Evolutionary conservation across 2,797 vertebrate species (phyloP), one percentile per base, ranked within the genome.

Genomic region (Galago senegalensis): DNA sequence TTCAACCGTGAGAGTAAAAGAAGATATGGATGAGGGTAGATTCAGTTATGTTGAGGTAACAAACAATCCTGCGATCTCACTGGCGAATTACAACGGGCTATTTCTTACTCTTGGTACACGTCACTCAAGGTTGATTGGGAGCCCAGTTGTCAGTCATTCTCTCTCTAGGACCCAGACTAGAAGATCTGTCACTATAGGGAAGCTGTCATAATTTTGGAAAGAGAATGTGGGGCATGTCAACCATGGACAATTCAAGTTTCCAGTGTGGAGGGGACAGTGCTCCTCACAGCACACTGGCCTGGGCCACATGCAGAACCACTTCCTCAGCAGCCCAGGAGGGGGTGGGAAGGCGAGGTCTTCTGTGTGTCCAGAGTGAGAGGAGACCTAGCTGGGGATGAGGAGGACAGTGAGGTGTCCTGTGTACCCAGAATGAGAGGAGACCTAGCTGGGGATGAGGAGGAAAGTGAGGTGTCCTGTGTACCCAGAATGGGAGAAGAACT

Each of bases 1-100:
- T 86, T 92, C n/a, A 46, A 31, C 18, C 31, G 40, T 79, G 80
- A 72, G 79, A 46, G 11, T 73, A 77, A 86, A 93, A 70, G 17
- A 63, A 77, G 20, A 12, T 75, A 1, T 81, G 17, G 25, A 12
- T 72, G 77, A 43, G 67, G 73, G 18, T 40, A 79, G 37, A n/a
- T 29, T 84, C 10, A 21, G n/a, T 72, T 80, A 25, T 73, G 84
- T 34, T 69, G 21, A 6, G 11, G 23, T 75, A 63, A 89, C n/a
- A 40, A 91, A 83, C 53, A 70, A 9, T 11, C 8, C 73, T 7
- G 0, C 1, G 46, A 69, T 86, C 75, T 86, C 75, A 14, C 6
- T 49, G 18, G 17, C 16, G 69, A 40, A 25, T 87, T 63, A 25
- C 27, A n/a, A 34, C 10, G 46, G 7, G 8, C 1, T 14, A 46